Base-by-base conservation (phyloP, 2,113 vertebrate species). In the Catharus bicknelli region DNA sequence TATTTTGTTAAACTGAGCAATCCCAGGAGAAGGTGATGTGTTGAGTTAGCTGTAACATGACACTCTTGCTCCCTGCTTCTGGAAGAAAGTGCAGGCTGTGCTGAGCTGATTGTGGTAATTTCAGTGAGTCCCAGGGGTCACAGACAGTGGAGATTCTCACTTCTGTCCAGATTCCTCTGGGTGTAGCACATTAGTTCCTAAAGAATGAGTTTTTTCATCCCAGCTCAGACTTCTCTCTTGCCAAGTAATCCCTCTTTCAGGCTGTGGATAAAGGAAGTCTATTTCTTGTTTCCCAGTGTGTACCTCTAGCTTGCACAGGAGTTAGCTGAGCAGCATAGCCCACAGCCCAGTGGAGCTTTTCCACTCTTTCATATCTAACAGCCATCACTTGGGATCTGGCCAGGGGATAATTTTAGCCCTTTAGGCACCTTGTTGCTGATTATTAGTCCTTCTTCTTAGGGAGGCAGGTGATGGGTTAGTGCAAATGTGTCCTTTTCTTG, bases 41-140 rank as follows among this genome's bases (percentile, higher is more conserved):
- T 82, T 68, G 58, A 79, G 9, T 73, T 90, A 72, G 45, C 75
- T 64, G 26, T 87, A 84, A 87, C 25, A 14, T 36, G 15, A 87
- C 7, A 63, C 10, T 74, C n/a, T 74, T 64, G 30, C 45, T 68
- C 57, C 16, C 45, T 64, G 53, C 45, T 82, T 72, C 67, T 79
- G 82, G 45, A 86, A 87, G 11, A 78, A 79, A 61, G 16, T 4
- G 23, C 50, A 30, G 34, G 25, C 67, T 78, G 7, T 61, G n/a
- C 77, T 81, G 59, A 78, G 27, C 16, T 50, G 23, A 12, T 18
- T 68, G 36, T 53, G 38, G 21, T 47, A 40, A 29, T 84, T 75
- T 75, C 62, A 61, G 27, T 0, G 0, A 69, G 51, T 76, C 66
- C 62, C 38, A 50, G 6, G 32, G 42, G 54, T 55, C 0, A 0